These are phyloP conservation scores for Oscheius sp. DNA, from an alignment of 2,888 invertebrate genomes.

Conservation along the genomic window DNA sequence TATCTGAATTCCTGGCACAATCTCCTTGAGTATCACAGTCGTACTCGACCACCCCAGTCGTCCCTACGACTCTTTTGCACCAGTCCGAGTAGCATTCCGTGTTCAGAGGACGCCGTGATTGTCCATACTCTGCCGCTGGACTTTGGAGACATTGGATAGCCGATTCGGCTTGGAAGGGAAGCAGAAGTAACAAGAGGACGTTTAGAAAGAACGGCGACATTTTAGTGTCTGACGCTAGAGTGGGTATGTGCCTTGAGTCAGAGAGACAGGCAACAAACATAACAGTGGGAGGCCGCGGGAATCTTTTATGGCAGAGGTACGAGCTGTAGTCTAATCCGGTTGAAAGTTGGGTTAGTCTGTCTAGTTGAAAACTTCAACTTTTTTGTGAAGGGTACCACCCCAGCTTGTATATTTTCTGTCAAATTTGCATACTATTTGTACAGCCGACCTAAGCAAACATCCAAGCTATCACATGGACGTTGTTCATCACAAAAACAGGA, in stretches of 20 bases:
- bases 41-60: constrained; percentile 25
- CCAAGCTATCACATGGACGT: no score
- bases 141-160: constrained; percentile 18
- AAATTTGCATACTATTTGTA: no score
- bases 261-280: constrained; percentile 23
- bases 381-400: no score
- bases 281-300: neutral
- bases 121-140: constrained; percentile 1
- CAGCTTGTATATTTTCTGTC: no score
- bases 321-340: neutral
- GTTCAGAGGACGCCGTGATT: neutral
- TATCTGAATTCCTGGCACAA: constrained; percentile 17
- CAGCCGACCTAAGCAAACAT: no score
- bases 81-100: constrained; percentile 28
- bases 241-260: constrained; percentile 13
- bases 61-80: constrained; percentile 24
- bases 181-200: constrained; percentile 1
- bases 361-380: no score
- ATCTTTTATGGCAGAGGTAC: constrained; percentile 16
- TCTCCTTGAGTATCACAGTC: constrained; percentile 21
- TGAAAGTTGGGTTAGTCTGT: no score
- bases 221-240: neutral
- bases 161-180: neutral
- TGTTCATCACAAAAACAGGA: no score
- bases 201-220: constrained; percentile 11